Evolutionary conservation across 2,113 vertebrate genomes (phyloP), one percentile per base, ranked within the genome.

Genomic region (Python bivittatus): DNA sequence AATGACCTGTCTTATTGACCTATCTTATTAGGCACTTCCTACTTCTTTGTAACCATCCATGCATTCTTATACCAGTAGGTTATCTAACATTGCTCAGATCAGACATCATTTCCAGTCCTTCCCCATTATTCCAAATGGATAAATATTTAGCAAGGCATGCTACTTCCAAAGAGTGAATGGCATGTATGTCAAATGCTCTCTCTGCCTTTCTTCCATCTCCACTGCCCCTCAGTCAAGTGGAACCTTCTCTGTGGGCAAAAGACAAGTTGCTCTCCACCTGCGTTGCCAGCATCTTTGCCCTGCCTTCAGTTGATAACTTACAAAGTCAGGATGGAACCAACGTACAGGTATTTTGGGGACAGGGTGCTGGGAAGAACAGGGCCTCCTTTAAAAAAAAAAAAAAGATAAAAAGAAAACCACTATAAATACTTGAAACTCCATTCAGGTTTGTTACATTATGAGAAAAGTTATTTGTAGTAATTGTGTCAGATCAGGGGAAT

Each of bases 231-330:
- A 97, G 97, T 25, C 88, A 91, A 68, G 84, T 23, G 0, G 58
- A 90, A 48, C 93, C 92, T 0, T 5, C 1, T 52, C 92, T 95
- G 86, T 89, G 56, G 0, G 0, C 52, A 23, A 90, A 1, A 52
- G 95, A 97, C 88, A 90, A 92, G 60, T 56, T 95, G 92, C 91
- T 97, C 88, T 92, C 3, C 52, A 64, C 56, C 0, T 96, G 96
- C 0, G 91, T 96, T 87, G 91, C 33, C 89, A 96, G 96, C 0
- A 94, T 96, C 68, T 96, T 96, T 91, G 93, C 96, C 13, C 90
- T 97, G 90, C 96, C 96, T 25, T 93, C 96, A 0, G 23, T 94
- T 42, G 93, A 94, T 25, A 88, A 89, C 93, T 95, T 96, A 95
- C 93, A 95, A 92, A 93, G 96, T 84, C 94, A 92, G 2, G 94